Evolutionary conservation across 1,140 invertebrate genomes (phyloP).

Genomic region (Berghia stephanieae): DNA sequence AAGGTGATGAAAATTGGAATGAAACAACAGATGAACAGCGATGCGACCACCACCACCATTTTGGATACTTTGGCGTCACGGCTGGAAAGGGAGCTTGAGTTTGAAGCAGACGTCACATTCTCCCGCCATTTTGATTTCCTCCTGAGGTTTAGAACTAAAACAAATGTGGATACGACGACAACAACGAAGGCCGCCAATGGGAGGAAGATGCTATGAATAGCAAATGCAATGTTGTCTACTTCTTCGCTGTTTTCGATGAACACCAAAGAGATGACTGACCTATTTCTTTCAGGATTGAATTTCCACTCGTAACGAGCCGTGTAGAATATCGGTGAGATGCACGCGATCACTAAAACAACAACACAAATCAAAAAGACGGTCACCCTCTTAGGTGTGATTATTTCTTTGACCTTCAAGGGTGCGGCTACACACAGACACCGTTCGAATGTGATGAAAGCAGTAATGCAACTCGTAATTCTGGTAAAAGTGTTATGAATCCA

Average conservation of each 20-base stretch:
- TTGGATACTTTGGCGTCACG: background rate
- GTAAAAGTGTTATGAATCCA: slow-evolving; percentile 93
- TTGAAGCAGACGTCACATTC: background rate
- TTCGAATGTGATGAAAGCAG: slow-evolving; percentile 16
- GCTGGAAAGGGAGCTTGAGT: background rate
- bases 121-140: background rate
- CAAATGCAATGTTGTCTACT: background rate
- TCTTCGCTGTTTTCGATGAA: slow-evolving; percentile 10
- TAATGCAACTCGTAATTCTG: slow-evolving; percentile 72
- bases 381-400: slow-evolving; percentile 85
- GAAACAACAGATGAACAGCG: background rate
- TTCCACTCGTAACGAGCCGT: background rate
- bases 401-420: slow-evolving; percentile 76
- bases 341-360: background rate
- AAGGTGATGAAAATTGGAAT: background rate
- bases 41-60: slow-evolving; percentile 14
- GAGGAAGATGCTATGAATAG: background rate
- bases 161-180: background rate
- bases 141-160: background rate
- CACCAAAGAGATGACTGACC: background rate
- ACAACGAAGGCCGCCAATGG: background rate
- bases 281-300: background rate
- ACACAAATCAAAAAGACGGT: slow-evolving; percentile 75
- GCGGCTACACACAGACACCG: slow-evolving; percentile 9
- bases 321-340: background rate